Conservation (phyloP, 2,797 vertebrate species). For the Emys orbicularis region DNA sequence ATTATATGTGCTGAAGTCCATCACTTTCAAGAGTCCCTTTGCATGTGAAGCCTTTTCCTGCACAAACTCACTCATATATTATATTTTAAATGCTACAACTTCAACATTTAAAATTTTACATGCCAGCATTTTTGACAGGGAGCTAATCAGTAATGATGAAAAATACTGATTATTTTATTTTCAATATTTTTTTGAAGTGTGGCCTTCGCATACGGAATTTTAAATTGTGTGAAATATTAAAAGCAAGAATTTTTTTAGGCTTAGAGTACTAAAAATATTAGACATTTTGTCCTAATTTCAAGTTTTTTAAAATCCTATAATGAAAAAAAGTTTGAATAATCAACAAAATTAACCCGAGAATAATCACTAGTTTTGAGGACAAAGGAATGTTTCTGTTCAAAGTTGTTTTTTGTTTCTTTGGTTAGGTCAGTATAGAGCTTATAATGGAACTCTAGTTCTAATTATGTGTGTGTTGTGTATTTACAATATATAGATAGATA, state of each 20-base stretch:
- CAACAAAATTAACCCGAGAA: background rate
- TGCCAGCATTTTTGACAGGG: background rate
- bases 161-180: background rate
- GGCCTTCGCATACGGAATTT: background rate
- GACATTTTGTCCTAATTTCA: background rate
- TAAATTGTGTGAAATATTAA: background rate
- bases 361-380: background rate
- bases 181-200: background rate
- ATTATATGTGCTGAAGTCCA: background rate
- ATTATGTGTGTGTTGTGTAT: slow-evolving; percentile 28
- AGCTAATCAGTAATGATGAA: background rate
- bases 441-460: slow-evolving; percentile 18
- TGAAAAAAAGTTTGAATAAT: background rate
- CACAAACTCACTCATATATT: background rate
- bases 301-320: background rate
- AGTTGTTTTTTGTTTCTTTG: background rate
- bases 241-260: background rate
- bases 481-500: slow-evolving; percentile 29
- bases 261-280: background rate
- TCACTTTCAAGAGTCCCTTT: background rate
- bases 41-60: background rate
- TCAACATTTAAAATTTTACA: background rate
- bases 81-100: background rate
- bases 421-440: background rate
- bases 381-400: background rate